These are phyloP conservation scores for Corynorhinus townsendii DNA, from an alignment of 2,113 vertebrate genomes.

Conservation along the genomic window DNA sequence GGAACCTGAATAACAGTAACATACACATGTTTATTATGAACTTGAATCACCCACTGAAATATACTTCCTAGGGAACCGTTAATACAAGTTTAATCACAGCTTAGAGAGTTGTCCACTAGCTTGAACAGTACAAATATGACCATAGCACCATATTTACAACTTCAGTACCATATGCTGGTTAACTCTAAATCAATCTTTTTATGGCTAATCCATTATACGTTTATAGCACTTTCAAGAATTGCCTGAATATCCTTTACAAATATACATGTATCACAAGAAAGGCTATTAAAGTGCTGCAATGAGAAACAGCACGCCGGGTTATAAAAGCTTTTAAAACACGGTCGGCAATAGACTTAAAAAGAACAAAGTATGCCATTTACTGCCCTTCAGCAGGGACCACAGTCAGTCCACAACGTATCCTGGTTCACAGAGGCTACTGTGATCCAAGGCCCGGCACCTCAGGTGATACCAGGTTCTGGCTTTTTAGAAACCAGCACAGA, in stretches of 20 bases:
- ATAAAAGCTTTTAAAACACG: slow-evolving; percentile 83
- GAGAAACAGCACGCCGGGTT: slow-evolving; percentile 75
- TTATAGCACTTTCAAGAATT: slow-evolving; percentile 79
- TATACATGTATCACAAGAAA: slow-evolving; percentile 83
- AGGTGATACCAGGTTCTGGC: slow-evolving; percentile 30
- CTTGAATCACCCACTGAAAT: slow-evolving; percentile 70
- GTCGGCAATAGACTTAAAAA: slow-evolving; percentile 71
- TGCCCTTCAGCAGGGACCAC: slow-evolving; percentile 75
- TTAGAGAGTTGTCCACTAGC: slow-evolving; percentile 75
- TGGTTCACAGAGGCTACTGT: slow-evolving; percentile 66
- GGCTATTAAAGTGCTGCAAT: slow-evolving; percentile 76
- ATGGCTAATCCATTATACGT: slow-evolving; percentile 80
- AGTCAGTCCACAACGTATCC: slow-evolving; percentile 71
- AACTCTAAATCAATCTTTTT: slow-evolving; percentile 74
- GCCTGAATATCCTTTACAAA: slow-evolving; percentile 85
- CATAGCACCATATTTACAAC: slow-evolving; percentile 84
- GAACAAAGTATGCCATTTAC: slow-evolving; percentile 74
- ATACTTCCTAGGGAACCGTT: slow-evolving; percentile 71
- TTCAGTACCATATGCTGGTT: slow-evolving; percentile 77
- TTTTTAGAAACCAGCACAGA: slow-evolving; percentile 56
- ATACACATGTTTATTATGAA: slow-evolving; percentile 11
- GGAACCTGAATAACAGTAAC: slow-evolving; percentile 32
- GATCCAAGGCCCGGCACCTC: slow-evolving; percentile 42
- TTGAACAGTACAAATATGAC: slow-evolving; percentile 76
- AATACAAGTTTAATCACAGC: slow-evolving; percentile 78